Evolutionary conservation across 2,797 vertebrate genomes (phyloP), one percentile per base, ranked within the genome.

Genomic region (Pachyuromys duprasi): DNA sequence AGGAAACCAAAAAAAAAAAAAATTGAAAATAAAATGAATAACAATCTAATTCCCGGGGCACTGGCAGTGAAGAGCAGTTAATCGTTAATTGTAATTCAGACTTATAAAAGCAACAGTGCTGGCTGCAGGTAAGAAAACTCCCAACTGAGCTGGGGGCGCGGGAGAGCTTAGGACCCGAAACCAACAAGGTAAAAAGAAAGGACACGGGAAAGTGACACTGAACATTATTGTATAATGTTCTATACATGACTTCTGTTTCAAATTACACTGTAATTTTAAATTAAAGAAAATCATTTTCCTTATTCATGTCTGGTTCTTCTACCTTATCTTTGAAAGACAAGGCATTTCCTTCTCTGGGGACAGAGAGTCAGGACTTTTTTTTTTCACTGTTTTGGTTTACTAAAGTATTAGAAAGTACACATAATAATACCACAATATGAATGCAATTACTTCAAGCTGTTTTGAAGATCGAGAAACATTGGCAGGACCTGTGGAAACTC

Each of bases 231-330:
- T 31, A 49, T 12, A 67, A 13, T 55, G n/a, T 57, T 22, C 60
- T 57, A 1, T 57, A 76, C 65, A 24, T 81, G 36, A 84, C 42
- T 26, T 80, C 42, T 80, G 13, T 81, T 93, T 81, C 33, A 22
- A 78, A 31, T 65, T 82, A 82, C 9, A 74, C n/a, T 84, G 20
- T 42, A 86, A 62, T 74, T 94, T 84, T 39, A 65, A 80, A 92
- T 67, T 92, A 57, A 75, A 82, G 33, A 28, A 18, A 67, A 22
- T 65, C 62, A 4, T 67, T 91, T 72, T 14, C 11, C 45, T 17
- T 36, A 39, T 70, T 70, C 26, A 28, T 62, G 69, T 3, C 18
- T 36, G 13, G 60, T 75, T 88, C 65, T 24, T 0, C 0, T 42
- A 79, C 33, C 20, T 86, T 87, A 70, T 42, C 53, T 72, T 86